Conservation (phyloP, 2,888 invertebrate species). For the Stenoptilia bipunctidactyla region DNA sequence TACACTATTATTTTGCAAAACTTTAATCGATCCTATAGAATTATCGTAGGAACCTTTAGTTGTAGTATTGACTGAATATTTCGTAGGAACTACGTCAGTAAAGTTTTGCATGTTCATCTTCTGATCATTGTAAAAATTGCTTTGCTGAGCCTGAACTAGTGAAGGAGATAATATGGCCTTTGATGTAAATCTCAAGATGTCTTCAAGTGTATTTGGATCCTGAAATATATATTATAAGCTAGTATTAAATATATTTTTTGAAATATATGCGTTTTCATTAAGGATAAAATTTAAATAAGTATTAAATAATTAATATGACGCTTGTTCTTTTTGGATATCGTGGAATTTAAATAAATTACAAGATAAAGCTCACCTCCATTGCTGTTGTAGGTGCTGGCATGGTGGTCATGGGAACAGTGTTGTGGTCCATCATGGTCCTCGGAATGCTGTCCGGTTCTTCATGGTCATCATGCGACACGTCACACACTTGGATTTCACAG, state of each 20-base stretch:
- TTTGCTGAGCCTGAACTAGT: constrained; percentile 31
- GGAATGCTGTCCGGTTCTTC: constrained; percentile 51
- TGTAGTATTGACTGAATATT: too few species aligned
- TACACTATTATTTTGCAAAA: constrained; percentile 57
- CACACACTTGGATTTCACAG: constrained; percentile 88
- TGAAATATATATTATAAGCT: too few species aligned
- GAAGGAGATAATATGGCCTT: constrained; percentile 17
- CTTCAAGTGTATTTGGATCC: constrained; percentile 23
- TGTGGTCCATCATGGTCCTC: constrained; percentile 33
- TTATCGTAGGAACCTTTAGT: constrained; percentile 27
- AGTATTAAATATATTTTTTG: too few species aligned
- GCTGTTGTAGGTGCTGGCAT: constrained; percentile 17
- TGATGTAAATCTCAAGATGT: constrained; percentile 7
- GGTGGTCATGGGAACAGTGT: constrained; percentile 28
- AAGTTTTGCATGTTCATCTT: too few species aligned
- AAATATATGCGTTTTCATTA: too few species aligned
- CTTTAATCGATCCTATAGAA: constrained; percentile 58
- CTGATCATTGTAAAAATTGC: too few species aligned
- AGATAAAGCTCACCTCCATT: constrained; percentile 18
- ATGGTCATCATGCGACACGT: constrained; percentile 84
- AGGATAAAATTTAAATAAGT: too few species aligned
- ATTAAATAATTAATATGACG: too few species aligned
- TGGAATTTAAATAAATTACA: too few species aligned
- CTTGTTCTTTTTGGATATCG: too few species aligned
- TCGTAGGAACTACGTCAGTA: too few species aligned